Evolutionary conservation across 2,888 invertebrate species (phyloP).

Genomic region (Drymonia ruficornis): DNA sequence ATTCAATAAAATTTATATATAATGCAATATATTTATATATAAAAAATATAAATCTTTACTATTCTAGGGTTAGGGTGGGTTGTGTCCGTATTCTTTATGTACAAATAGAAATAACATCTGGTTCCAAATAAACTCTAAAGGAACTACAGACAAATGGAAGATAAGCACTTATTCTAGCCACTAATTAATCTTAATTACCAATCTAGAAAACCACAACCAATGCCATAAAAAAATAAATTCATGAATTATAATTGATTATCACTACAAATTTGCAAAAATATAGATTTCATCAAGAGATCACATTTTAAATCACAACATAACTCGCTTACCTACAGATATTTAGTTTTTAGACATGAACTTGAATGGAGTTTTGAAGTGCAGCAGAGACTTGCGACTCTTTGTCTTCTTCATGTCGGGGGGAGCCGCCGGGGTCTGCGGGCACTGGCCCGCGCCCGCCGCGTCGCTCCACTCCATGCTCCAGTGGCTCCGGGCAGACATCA

Average conservation of each 20-base stretch:
- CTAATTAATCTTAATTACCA: conserved; percentile 22
- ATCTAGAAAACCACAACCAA: conserved; percentile 47
- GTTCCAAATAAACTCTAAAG: conserved; percentile 21
- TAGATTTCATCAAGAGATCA: conserved; percentile 37
- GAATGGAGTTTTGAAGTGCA: conserved; percentile 80
- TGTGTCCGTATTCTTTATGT: conserved; percentile 76
- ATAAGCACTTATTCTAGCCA: conserved; percentile 21
- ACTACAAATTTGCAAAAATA: conserved; percentile 7
- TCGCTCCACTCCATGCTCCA: conserved; percentile 60
- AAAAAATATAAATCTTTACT: conserved; percentile 39
- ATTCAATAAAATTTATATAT: conserved; percentile 7
- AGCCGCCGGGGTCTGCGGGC: conserved; percentile 58
- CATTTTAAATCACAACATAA: conserved; percentile 29
- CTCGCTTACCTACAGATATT: conserved; percentile 10
- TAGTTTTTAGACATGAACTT: conserved; percentile 74
- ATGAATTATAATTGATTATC: not conserved
- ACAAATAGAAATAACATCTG: conserved; percentile 32
- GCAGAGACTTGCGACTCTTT: conserved; percentile 69
- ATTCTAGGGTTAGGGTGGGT: conserved; percentile 78
- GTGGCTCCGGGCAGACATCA: conserved; percentile 58
- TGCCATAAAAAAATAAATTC: conserved; percentile 11
- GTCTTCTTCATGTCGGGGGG: conserved; percentile 66
- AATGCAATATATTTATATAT: conserved; percentile 26
- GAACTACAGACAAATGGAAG: conserved; percentile 31
- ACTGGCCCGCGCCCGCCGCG: conserved; percentile 55